Percentiles rank a stretch among this genome's conserved stretches.
Conservation (phyloP, 1,140 invertebrate genomes). For the Aporrectodea caliginosa region DNA sequence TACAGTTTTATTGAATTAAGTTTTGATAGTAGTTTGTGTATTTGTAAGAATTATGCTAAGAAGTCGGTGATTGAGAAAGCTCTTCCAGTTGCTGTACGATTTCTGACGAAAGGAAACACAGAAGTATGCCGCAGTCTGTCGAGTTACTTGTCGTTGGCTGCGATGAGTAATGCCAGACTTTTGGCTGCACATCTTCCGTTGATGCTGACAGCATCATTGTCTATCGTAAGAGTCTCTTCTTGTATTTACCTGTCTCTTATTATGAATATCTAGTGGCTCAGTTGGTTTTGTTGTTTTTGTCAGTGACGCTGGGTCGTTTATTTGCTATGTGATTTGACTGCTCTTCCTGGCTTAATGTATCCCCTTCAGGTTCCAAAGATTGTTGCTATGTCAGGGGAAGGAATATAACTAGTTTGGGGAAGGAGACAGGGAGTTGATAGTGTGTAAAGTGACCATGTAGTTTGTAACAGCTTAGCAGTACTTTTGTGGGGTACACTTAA, state of each 20-base stretch:
- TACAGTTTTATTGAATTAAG: too few relatives aligned
- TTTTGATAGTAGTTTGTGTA: constrained; percentile 11
- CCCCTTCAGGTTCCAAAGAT: too few relatives aligned
- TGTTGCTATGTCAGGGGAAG: too few relatives aligned
- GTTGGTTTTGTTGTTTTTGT: too few relatives aligned
- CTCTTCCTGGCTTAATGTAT: too few relatives aligned
- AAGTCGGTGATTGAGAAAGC: constrained; percentile 81
- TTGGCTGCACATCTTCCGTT: constrained; percentile 79
- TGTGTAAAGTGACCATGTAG: too few relatives aligned
- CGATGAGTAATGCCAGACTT: constrained; percentile 80
- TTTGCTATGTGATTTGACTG: too few relatives aligned
- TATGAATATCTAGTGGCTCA: constrained; percentile 4
- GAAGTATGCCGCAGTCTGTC: constrained; percentile 84
- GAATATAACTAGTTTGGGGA: too few relatives aligned
- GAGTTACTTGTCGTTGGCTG: constrained; percentile 85
- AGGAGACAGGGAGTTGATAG: too few relatives aligned
- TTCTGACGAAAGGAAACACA: constrained; percentile 80
- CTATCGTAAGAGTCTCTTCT: constrained; percentile 4
- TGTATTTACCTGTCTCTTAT: background rate
- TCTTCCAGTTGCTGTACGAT: constrained; percentile 83
- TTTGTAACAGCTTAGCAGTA: too few relatives aligned
- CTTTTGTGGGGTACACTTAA: too few relatives aligned
- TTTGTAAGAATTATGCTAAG: constrained; percentile 76
- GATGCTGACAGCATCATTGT: constrained; percentile 78
- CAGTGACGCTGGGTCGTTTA: too few relatives aligned